Percentiles rank a stretch among this genome's conserved stretches.
These are phyloP conservation scores for Xenotilapia longispinis DNA, from an alignment of 2,113 vertebrate genomes.

Conservation along the genomic window DNA sequence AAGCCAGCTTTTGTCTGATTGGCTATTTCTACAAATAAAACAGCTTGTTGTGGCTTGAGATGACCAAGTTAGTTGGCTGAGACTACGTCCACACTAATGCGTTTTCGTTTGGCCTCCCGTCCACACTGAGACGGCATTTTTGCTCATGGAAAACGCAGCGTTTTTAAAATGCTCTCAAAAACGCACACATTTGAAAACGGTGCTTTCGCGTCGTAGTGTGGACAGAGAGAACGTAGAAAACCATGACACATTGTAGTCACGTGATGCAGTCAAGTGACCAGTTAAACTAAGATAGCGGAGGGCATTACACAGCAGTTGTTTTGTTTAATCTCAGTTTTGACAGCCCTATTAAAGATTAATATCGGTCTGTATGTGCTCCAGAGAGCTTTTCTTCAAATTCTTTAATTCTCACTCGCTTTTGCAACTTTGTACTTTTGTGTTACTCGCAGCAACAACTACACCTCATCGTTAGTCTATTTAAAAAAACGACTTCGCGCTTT, in stretches of 20 bases:
- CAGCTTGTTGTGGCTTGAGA: neutral
- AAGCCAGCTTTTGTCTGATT: neutral
- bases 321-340: neutral
- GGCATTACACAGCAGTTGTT: neutral
- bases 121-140: fast-evolving
- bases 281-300: fast-evolving
- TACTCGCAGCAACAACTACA: neutral
- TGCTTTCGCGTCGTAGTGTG: neutral
- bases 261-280: neutral
- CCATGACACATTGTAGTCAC: fast-evolving
- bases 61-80: neutral
- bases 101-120: neutral
- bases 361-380: fast-evolving
- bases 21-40: neutral
- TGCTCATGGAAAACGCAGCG: neutral
- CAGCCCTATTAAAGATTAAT: fast-evolving
- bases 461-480: neutral
- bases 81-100: neutral
- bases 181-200: neutral
- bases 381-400: fast-evolving
- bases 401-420: neutral
- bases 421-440: neutral
- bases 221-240: neutral
- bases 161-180: fast-evolving
- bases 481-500: fast-evolving